Evolutionary conservation across 2,888 invertebrate species (phyloP).

Genomic region (Antitype chi): DNA sequence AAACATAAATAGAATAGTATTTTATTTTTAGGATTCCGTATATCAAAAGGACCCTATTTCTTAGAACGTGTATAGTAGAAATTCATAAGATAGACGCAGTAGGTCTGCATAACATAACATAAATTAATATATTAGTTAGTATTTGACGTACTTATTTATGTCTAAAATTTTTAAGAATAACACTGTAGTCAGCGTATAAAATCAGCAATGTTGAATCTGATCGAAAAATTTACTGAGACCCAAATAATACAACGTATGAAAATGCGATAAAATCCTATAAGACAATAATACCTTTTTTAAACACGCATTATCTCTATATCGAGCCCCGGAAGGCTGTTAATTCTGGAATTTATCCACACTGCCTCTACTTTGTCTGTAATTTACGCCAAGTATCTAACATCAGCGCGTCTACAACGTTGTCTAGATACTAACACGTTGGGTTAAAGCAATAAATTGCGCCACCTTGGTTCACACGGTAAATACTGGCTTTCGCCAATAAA

Average conservation of each 20-base stretch:
- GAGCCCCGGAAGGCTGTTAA: slow-evolving; percentile 41
- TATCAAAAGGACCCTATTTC: too few species aligned
- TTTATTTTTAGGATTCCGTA: background rate
- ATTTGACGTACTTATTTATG: too few species aligned
- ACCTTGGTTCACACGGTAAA: slow-evolving; percentile 53
- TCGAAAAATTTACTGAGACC: background rate
- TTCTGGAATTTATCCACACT: slow-evolving; percentile 42
- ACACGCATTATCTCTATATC: slow-evolving; percentile 9
- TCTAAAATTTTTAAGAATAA: background rate
- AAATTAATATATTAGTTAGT: too few species aligned
- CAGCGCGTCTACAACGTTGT: slow-evolving; percentile 44
- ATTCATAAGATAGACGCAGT: too few species aligned
- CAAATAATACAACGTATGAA: background rate
- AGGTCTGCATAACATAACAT: too few species aligned
- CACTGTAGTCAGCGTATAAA: background rate
- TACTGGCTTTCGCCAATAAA: slow-evolving; percentile 30
- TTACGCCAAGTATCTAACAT: slow-evolving; percentile 54
- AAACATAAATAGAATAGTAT: background rate
- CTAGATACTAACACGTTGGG: slow-evolving; percentile 46
- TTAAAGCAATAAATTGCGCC: slow-evolving; percentile 48
- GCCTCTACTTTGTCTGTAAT: slow-evolving; percentile 50
- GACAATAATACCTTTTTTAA: slow-evolving; percentile 15
- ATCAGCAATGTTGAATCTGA: background rate
- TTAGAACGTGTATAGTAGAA: too few species aligned
- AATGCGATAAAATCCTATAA: background rate